Evolutionary conservation across 2,888 invertebrate genomes (phyloP).

Genomic region (Seira ritae): DNA sequence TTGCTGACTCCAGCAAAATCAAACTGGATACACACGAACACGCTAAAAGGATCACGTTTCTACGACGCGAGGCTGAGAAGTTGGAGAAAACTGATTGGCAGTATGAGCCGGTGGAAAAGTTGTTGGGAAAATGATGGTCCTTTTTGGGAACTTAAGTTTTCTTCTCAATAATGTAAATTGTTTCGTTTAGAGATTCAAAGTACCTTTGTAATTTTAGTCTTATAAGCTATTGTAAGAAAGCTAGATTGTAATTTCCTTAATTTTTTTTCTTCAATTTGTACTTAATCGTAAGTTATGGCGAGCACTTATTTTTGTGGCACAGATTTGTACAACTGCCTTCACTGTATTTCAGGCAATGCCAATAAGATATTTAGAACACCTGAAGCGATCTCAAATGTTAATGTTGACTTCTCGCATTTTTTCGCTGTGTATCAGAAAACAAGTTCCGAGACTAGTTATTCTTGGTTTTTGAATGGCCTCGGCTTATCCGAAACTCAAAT

Average conservation of each 20-base stretch:
- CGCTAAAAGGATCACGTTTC: constrained; percentile 61
- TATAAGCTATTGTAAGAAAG: background rate
- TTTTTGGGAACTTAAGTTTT: too few species aligned
- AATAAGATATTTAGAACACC: background rate
- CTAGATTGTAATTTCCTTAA: background rate
- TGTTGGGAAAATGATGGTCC: constrained; percentile 66
- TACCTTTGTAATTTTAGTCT: background rate
- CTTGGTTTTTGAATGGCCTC: constrained; percentile 66
- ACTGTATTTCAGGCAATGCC: background rate
- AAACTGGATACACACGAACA: constrained; percentile 68
- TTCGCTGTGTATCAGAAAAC: constrained; percentile 56
- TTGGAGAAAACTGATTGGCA: constrained; percentile 72
- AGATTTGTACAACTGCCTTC: constrained; percentile 62
- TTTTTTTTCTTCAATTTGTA: background rate
- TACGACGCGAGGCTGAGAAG: constrained; percentile 70
- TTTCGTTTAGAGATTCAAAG: too few species aligned
- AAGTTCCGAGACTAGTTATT: constrained; percentile 17
- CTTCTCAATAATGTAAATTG: too few species aligned
- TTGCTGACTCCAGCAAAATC: constrained; percentile 65
- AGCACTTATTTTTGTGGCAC: constrained; percentile 62
- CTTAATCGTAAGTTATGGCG: background rate
- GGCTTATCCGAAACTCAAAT: constrained; percentile 50
- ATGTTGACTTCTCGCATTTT: constrained; percentile 37
- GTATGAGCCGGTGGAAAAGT: constrained; percentile 71
- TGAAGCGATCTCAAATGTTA: constrained; percentile 1